phyloP scores from a whole-genome alignment of 2,888 invertebrate species.

The Ormyrus rosae region DNA sequence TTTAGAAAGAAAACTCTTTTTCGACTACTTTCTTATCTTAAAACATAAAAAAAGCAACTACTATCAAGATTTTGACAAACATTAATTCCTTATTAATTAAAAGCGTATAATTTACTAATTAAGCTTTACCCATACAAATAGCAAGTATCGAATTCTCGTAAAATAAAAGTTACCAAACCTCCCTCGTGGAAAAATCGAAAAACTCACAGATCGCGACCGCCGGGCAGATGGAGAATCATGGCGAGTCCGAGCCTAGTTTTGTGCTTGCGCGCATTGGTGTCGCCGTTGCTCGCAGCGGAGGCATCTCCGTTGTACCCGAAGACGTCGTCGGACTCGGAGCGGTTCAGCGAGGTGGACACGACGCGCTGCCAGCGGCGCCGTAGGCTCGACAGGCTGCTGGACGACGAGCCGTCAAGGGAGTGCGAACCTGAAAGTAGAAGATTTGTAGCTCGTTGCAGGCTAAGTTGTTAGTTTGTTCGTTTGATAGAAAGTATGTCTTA shows the following conservation, averaged over 20 bases:
- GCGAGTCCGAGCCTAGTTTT: slow-evolving; percentile 82
- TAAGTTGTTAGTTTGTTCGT: neutral
- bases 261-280: slow-evolving; percentile 66
- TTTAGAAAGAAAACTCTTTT: too few relatives aligned
- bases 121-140: too few relatives aligned
- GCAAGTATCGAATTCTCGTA: too few relatives aligned
- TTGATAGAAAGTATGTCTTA: too few relatives aligned
- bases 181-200: neutral
- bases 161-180: too few relatives aligned
- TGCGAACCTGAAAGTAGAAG: slow-evolving; percentile 66
- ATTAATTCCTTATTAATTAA: too few relatives aligned
- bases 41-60: too few relatives aligned
- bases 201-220: slow-evolving; percentile 78
- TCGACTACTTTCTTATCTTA: too few relatives aligned
- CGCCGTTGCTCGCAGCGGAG: slow-evolving; percentile 57
- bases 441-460: neutral
- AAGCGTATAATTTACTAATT: too few relatives aligned
- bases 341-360: slow-evolving; percentile 78
- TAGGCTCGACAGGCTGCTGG: slow-evolving; percentile 77
- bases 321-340: slow-evolving; percentile 72
- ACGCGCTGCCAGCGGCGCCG: slow-evolving; percentile 78
- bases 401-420: slow-evolving; percentile 68
- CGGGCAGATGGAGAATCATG: slow-evolving; percentile 80
- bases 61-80: too few relatives aligned
- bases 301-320: slow-evolving; percentile 66